Base-by-base conservation (phyloP, 2,888 invertebrate species). In the Eilema depressum region DNA sequence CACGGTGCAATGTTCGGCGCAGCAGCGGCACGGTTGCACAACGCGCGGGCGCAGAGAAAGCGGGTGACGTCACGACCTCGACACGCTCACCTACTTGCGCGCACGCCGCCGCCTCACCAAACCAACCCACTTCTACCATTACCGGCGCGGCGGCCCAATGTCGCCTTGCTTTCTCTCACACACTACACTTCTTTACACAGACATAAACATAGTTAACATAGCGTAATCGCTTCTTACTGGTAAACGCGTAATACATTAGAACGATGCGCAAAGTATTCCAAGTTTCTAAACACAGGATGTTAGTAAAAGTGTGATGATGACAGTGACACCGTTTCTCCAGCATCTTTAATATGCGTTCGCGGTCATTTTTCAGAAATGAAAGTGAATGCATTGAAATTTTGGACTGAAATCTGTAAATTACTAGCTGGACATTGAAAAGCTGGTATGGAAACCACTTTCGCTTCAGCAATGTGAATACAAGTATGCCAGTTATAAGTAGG, bases 61-160 rank as follows among this genome's bases (percentile, higher is more conserved):
- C 95, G 93, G 72, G 83, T 94, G 94, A 94, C 95, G 95, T 95
- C 94, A 94, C 92, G 95, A 91, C 95, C 95, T 95, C 95, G 95
- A 95, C 95, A 94, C 91, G 94, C 91, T 95, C 93, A 95, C 95
- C 95, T 91, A 95, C 89, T 91, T 93, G 93, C 91, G 87, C 88
- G 85, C 83, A 82, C 85, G 87, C 86, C 78, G 86, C 84, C 83
- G 88, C 89, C 90, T 60, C 66, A 61, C 68, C 69, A 53, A 73
- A 90, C 86, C 92, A 92, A 91, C 93, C 93, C 89, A 93, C 93
- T 93, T 93, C 88, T 82, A 80, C 78, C 80, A 83, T 86, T 87
- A 88, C 85, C 85, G 86, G 85, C 87, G 87, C 91, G 92, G 92
- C 85, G 86, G 85, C 87, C 87, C 92, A 93, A 93, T 93, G 92